Conservation (phyloP, 2,113 vertebrate species). For the Lasiurus cinereus region DNA sequence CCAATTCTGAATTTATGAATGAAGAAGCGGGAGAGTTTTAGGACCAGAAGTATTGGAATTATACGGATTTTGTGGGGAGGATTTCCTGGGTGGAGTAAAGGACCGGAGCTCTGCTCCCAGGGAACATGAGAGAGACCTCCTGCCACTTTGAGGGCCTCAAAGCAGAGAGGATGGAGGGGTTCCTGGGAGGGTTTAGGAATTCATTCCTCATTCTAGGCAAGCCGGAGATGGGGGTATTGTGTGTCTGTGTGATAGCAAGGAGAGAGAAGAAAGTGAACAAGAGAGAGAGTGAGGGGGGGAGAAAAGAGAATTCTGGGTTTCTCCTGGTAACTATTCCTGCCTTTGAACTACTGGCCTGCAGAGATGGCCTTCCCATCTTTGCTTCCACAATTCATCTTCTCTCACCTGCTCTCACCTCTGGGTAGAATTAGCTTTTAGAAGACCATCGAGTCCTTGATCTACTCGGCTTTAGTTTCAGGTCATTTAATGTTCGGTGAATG, state of each 20-base stretch:
- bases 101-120: not conserved
- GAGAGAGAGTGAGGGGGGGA: not conserved
- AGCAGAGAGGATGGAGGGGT: not conserved
- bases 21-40: not conserved
- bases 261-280: not conserved
- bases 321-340: not conserved
- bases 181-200: not conserved
- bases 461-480: not conserved
- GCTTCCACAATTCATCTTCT: not conserved
- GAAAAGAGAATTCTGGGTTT: not conserved
- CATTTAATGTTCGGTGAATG: not conserved
- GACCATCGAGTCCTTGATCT: not conserved
- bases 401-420: not conserved
- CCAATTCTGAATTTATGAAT: conserved; percentile 19
- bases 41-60: not conserved
- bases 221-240: not conserved
- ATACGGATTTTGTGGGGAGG: not conserved
- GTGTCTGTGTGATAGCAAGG: not conserved
- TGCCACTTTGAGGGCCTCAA: not conserved
- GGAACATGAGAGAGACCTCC: not conserved
- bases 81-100: not conserved
- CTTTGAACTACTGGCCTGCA: not conserved
- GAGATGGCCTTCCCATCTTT: not conserved
- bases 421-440: not conserved
- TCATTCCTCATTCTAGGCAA: not conserved